Evolutionary conservation across 2,113 vertebrate species (phyloP).

Genomic region (Coracopsis vasa): DNA sequence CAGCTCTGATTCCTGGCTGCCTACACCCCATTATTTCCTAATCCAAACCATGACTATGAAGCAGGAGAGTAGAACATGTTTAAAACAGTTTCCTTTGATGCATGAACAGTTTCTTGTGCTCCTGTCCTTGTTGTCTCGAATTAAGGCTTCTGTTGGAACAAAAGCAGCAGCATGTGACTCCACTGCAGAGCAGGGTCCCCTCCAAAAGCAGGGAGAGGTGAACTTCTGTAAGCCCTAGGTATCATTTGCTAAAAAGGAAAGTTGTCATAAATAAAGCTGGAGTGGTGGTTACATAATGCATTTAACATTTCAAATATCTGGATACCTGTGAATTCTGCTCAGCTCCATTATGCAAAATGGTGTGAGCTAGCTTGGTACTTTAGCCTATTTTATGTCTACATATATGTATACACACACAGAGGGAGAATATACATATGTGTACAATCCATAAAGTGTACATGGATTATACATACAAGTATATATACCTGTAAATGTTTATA

Average conservation of each 20-base stretch:
- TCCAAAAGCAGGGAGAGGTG: neutral
- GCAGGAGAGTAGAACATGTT: constrained; percentile 3
- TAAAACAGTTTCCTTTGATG: constrained; percentile 30
- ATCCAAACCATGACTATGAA: constrained; percentile 22
- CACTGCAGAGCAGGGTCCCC: neutral
- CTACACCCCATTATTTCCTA: constrained; percentile 45
- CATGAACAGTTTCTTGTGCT: neutral
- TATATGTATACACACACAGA: neutral
- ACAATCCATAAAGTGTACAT: neutral
- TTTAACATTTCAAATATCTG: neutral
- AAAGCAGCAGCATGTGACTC: neutral
- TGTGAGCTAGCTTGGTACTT: neutral
- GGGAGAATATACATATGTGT: neutral
- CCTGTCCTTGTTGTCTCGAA: neutral
- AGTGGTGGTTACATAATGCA: neutral
- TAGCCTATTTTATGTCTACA: neutral
- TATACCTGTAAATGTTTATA: neutral
- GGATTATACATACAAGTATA: neutral
- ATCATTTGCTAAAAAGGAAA: neutral
- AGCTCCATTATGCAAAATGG: neutral
- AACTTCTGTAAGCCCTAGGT: neutral
- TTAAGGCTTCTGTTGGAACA: neutral
- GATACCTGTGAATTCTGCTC: neutral
- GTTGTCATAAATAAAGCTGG: neutral
- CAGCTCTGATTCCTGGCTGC: constrained; percentile 18